Percentiles rank a stretch among this genome's conserved stretches.
Conservation (phyloP, 2,888 invertebrate genomes). For the Acanthococcus lagerstroemiae region DNA sequence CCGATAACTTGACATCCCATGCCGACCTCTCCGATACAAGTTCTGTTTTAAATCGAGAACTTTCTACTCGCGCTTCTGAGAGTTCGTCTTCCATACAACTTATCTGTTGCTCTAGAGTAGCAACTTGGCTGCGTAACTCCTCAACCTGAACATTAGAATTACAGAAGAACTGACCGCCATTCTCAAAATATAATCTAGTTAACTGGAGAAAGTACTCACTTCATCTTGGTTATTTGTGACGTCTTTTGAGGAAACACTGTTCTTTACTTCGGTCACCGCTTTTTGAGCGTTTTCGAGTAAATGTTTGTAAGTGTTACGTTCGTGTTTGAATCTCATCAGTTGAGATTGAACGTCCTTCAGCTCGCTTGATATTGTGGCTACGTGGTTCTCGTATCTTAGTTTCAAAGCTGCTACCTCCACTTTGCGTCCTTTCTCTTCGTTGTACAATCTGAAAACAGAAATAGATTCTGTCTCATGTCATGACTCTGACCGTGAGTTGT, state of each 20-base stretch:
- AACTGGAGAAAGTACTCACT: not conserved
- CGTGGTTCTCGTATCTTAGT: conserved; percentile 72
- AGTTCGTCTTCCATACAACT: conserved; percentile 79
- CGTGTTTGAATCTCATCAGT: conserved; percentile 66
- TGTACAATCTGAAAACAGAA: conserved; percentile 35
- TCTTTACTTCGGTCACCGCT: not conserved
- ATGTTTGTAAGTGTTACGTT: conserved; percentile 79
- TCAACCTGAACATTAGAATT: not conserved
- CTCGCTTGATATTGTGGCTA: conserved; percentile 70
- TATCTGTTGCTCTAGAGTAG: conserved; percentile 69
- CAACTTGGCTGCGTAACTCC: conserved; percentile 41
- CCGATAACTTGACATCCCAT: conserved; percentile 74
- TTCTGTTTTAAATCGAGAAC: conserved; percentile 76
- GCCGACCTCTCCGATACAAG: conserved; percentile 78
- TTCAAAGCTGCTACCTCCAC: conserved; percentile 66
- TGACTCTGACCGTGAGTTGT: no score
- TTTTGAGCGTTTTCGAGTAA: conserved; percentile 49
- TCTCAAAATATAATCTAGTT: not conserved
- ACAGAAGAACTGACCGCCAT: not conserved
- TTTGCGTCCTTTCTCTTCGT: conserved; percentile 39
- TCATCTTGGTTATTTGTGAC: conserved; percentile 11
- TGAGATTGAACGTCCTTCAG: conserved; percentile 70
- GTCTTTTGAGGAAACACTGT: conserved; percentile 4
- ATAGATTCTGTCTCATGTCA: no score
- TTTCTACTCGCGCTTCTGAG: conserved; percentile 69